Conservation (phyloP, 2,113 vertebrate species). For the Aptenodytes forsteri region DNA sequence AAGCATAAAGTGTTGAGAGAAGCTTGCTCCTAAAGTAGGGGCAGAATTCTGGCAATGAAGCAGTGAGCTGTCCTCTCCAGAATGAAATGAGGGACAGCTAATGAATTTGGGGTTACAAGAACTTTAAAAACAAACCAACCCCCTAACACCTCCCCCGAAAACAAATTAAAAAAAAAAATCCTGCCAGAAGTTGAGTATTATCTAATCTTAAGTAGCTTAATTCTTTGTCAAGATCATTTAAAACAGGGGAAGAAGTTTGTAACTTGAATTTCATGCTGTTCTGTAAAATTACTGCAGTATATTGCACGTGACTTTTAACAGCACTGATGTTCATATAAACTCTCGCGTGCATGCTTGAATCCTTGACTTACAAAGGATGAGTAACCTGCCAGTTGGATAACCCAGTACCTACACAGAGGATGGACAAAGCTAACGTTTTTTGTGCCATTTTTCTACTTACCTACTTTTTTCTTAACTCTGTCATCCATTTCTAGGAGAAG, state of each 20-base stretch:
- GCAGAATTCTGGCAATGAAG: not conserved
- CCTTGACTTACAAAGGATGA: not conserved
- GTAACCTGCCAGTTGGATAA: not conserved
- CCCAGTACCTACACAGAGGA: not conserved
- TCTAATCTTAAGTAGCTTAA: not conserved
- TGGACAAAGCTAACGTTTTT: not conserved
- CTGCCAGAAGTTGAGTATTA: not conserved
- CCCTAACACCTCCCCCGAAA: not conserved
- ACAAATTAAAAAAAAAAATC: no score
- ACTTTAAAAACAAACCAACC: not conserved
- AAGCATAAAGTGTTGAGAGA: not conserved
- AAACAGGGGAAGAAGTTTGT: not conserved
- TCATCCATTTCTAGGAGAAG: not conserved
- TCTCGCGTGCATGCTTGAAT: not conserved
- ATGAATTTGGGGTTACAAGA: not conserved
- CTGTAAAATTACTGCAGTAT: not conserved
- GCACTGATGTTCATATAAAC: not conserved
- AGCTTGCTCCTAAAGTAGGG: not conserved
- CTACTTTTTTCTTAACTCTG: not conserved
- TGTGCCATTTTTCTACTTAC: not conserved
- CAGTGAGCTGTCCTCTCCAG: not conserved
- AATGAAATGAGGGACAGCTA: not conserved
- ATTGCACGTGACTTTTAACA: not conserved
- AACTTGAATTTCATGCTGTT: not conserved
- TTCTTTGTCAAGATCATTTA: not conserved